Conservation (phyloP, 2,797 vertebrate species). For the Eurystomus glaucurus region DNA sequence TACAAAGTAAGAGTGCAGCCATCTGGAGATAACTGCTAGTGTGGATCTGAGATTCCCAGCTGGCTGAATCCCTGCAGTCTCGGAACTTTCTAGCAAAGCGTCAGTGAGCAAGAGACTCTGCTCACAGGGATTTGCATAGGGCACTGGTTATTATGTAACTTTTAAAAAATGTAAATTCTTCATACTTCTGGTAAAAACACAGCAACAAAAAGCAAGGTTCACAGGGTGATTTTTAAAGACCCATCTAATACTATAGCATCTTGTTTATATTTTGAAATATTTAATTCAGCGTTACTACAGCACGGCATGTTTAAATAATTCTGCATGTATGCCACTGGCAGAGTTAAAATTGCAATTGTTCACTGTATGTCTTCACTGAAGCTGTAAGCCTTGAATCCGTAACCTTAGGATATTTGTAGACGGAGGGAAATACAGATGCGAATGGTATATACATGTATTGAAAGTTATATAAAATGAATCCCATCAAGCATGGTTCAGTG, state of each 20-base stretch:
- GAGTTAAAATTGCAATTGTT: neutral
- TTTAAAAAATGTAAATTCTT: neutral
- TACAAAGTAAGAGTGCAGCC: conserved; percentile 57
- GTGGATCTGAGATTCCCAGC: conserved; percentile 46
- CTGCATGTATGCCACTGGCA: neutral
- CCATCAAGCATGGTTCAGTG: neutral
- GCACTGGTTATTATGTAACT: conserved; percentile 1
- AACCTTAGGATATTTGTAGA: neutral
- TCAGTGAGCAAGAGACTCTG: neutral
- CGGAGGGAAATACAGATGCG: neutral
- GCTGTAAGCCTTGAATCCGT: neutral
- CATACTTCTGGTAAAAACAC: neutral
- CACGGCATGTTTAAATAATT: neutral
- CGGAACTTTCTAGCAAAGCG: conserved; percentile 41
- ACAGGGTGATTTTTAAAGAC: neutral
- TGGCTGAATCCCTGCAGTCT: conserved; percentile 40
- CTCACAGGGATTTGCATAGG: neutral
- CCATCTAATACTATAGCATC: neutral
- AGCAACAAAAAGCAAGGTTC: neutral
- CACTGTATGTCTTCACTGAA: neutral
- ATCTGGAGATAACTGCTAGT: conserved; percentile 71
- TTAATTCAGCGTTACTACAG: neutral
- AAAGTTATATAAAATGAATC: conserved; percentile 13
- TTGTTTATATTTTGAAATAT: neutral
- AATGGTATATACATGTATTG: neutral